These are phyloP conservation scores for Euura saliciscinereae DNA, from an alignment of 1,140 invertebrate genomes.

Conservation along the genomic window DNA sequence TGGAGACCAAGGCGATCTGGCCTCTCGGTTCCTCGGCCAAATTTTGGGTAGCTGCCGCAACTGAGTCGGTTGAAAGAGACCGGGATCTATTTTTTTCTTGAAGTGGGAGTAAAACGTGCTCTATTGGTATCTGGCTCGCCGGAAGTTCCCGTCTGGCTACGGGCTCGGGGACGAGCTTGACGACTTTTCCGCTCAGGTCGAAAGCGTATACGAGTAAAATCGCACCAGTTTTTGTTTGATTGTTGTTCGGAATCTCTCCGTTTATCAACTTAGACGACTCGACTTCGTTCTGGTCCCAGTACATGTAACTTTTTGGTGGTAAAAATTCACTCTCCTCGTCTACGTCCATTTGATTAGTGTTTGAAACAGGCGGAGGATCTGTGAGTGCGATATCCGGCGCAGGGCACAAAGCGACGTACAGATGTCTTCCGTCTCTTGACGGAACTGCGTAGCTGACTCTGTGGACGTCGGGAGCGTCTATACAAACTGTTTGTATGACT, in stretches of 20 bases:
- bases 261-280: constrained; percentile 43
- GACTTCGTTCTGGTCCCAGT: constrained; percentile 55
- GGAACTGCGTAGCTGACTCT: constrained; percentile 67
- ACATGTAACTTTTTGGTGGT: constrained; percentile 52
- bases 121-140: constrained; percentile 68
- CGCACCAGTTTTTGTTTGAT: constrained; percentile 35
- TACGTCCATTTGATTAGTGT: constrained; percentile 58
- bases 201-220: constrained; percentile 65
- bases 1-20: constrained; percentile 65
- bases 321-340: constrained; percentile 56
- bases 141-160: constrained; percentile 67
- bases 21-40: constrained; percentile 42
- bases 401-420: constrained; percentile 68
- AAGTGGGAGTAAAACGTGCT: constrained; percentile 70
- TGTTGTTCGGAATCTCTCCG: constrained; percentile 42
- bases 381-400: constrained; percentile 17
- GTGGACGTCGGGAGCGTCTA: constrained; percentile 48
- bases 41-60: constrained; percentile 19
- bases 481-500: constrained; percentile 50
- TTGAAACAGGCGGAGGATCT: constrained; percentile 32
- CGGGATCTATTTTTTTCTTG: constrained; percentile 47
- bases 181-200: constrained; percentile 62
- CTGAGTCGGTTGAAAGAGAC: constrained; percentile 15
- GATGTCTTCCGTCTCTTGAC: constrained; percentile 68
- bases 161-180: constrained; percentile 67